These are phyloP conservation scores for Apamea anceps DNA, from an alignment of 2,888 invertebrate genomes.

Conservation along the genomic window DNA sequence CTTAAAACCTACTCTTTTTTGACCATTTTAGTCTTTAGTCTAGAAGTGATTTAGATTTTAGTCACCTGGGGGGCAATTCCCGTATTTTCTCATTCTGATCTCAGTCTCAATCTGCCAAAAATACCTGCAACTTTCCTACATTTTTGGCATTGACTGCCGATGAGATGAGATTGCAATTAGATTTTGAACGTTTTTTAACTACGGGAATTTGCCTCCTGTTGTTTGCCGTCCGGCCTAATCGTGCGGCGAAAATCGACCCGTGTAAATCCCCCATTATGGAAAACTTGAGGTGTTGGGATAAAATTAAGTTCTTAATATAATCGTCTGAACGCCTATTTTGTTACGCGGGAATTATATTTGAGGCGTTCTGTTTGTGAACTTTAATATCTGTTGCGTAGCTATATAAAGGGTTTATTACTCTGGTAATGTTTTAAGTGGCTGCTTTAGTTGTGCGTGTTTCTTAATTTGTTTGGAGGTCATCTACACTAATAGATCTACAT, in stretches of 20 bases:
- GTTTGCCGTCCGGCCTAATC: not conserved
- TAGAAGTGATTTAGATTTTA: no score
- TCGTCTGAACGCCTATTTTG: conserved; percentile 55
- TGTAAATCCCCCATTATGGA: conserved; percentile 62
- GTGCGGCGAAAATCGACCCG: conserved; percentile 7
- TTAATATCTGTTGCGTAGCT: conserved; percentile 48
- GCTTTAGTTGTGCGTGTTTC: conserved; percentile 11
- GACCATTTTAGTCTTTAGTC: no score
- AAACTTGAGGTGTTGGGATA: conserved; percentile 74
- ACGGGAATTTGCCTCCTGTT: not conserved
- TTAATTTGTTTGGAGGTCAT: conserved; percentile 5
- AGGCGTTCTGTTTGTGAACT: conserved; percentile 47
- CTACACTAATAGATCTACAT: not conserved
- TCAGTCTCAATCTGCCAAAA: not conserved
- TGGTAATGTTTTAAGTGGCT: conserved; percentile 25
- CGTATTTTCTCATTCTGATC: not conserved
- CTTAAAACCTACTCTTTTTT: not conserved
- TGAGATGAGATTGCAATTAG: not conserved
- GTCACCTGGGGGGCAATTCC: not conserved
- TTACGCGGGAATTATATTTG: conserved; percentile 45
- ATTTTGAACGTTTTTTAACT: not conserved
- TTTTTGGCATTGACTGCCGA: not conserved
- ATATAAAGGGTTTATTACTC: conserved; percentile 32
- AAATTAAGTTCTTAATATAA: conserved; percentile 75
- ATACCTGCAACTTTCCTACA: not conserved